A percentile compares a stretch with the other conserved stretches of the same genome.
These are phyloP conservation scores for Plumapathes pennacea DNA, from an alignment of 92 coral and sea anemone genomes.

Conservation along the genomic window DNA sequence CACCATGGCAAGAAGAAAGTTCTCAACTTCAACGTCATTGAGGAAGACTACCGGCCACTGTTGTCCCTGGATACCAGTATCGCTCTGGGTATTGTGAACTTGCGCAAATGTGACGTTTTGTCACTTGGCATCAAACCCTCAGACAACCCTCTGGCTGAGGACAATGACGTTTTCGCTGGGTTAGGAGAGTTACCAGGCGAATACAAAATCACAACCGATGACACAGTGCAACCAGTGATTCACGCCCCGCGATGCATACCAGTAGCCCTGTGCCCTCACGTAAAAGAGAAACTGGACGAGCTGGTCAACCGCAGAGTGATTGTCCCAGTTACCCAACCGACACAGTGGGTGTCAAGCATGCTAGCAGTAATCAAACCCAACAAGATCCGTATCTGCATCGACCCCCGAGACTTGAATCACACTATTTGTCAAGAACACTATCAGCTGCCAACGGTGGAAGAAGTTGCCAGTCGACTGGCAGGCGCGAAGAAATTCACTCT, in stretches of 20 bases:
- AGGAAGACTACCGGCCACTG: too few species aligned
- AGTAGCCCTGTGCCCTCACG: constrained; percentile 21
- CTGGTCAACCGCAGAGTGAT: constrained; percentile 21
- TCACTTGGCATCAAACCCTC: constrained; percentile 10
- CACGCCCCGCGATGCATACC: constrained; percentile 36
- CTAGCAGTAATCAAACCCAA: constrained; percentile 13
- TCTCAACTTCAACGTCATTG: too few species aligned
- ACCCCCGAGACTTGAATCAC: constrained; percentile 1
- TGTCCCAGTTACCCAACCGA: constrained; percentile 21
- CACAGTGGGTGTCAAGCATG: constrained; percentile 19
- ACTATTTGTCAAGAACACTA: neutral
- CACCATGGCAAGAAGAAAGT: constrained; percentile 13
- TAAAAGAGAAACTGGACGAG: constrained; percentile 21
- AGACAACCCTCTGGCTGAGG: constrained; percentile 15
- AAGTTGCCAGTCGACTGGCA: constrained; percentile 12
- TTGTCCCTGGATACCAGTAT: constrained; percentile 25
- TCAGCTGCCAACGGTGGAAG: constrained; percentile 14
- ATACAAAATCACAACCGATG: constrained; percentile 33
- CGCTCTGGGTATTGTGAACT: constrained; percentile 25
- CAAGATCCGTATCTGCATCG: constrained; percentile 1
- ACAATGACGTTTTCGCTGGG: constrained; percentile 11
- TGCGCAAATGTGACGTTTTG: constrained; percentile 23
- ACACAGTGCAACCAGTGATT: constrained; percentile 26
- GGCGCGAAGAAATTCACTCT: constrained; percentile 24
- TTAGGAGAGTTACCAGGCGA: constrained; percentile 37